Evolutionary conservation across 2,888 invertebrate species (phyloP).

Genomic region (Orthonevra nobilis): DNA sequence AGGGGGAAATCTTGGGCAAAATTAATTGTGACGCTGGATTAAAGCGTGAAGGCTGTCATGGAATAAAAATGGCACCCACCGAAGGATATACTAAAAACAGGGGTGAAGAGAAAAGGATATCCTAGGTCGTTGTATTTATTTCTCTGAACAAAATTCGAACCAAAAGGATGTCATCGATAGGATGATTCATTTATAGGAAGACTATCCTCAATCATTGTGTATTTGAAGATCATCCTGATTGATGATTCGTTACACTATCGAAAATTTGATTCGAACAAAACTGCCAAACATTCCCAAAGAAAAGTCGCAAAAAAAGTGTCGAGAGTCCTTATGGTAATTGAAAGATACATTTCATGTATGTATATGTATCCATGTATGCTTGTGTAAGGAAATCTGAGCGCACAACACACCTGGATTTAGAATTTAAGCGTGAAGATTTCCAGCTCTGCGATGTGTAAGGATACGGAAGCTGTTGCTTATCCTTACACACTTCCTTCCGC

Average conservation of each 20-base stretch:
- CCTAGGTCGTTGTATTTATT: slow-evolving; percentile 36
- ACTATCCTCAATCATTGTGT: slow-evolving; percentile 19
- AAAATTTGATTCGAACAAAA: slow-evolving; percentile 1
- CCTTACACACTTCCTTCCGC: background rate
- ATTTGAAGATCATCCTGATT: slow-evolving; percentile 54
- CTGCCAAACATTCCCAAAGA: background rate
- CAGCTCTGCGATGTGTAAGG: slow-evolving; percentile 11
- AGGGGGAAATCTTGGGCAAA: slow-evolving; percentile 48
- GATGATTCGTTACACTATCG: slow-evolving; percentile 41
- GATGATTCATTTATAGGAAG: slow-evolving; percentile 53
- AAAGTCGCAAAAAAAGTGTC: background rate
- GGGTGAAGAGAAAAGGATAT: slow-evolving; percentile 37
- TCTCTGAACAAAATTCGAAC: too few relatives aligned
- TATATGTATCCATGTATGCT: too few relatives aligned
- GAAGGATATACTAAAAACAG: slow-evolving; percentile 44
- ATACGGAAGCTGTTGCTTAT: slow-evolving; percentile 51
- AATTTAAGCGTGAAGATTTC: slow-evolving; percentile 57
- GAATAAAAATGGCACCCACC: slow-evolving; percentile 70
- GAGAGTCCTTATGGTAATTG: slow-evolving; percentile 13
- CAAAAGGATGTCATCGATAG: slow-evolving; percentile 52
- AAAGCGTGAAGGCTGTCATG: slow-evolving; percentile 79
- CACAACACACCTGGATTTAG: slow-evolving; percentile 48
- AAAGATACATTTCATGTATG: too few relatives aligned
- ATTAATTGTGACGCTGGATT: slow-evolving; percentile 73
- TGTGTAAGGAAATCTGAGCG: background rate